Evolutionary conservation across 2,797 vertebrate species (phyloP), one percentile per base, ranked within the genome.

Genomic region (Karalla daura): DNA sequence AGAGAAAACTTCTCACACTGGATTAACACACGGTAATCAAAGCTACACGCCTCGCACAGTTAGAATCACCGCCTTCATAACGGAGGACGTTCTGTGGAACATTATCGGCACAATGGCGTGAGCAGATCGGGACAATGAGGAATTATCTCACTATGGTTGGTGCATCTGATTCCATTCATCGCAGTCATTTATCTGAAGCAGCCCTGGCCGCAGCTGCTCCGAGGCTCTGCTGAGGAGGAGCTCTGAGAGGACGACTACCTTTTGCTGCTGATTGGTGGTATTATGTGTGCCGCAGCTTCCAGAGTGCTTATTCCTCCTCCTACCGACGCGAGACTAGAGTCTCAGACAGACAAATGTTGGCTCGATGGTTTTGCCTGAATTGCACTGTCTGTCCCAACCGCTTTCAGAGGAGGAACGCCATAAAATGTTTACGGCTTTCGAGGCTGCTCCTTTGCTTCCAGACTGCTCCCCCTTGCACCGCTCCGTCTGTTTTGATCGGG

Each of bases 91-190:
- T 50, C 23, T 47, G 14, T 17, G 45, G 44, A 63, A 78, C 60
- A 67, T 67, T 66, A 61, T 66, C 54, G 5, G 41, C 59, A 50
- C 49, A 50, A 17, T 50, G 27, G 74, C 43, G 43, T 23, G 18
- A 73, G 75, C 33, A 56, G 54, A 68, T 54, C 36, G 8, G 40
- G 55, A 43, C 11, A 49, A 20, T 43, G 46, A 46, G 17, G 55
- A 59, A 66, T 11, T 20, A 25, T 59, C 46, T 63, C 43, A 18
- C 37, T 13, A 63, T 46, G 53, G 63, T 83, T 64, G 67, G 62
- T 66, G 32, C 32, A 10, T 70, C 28, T 53, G 45, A 74, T 74
- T 78, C 11, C 43, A 77, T 74, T 63, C 59, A 64, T 76, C 40
- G 20, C 46, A 43, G 43, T 54, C 1, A 45, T 74, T 71, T 67